Percentiles rank a stretch among this genome's conserved stretches.
Conservation (phyloP, 2,888 invertebrate species). For the Drosophila bunnanda region DNA sequence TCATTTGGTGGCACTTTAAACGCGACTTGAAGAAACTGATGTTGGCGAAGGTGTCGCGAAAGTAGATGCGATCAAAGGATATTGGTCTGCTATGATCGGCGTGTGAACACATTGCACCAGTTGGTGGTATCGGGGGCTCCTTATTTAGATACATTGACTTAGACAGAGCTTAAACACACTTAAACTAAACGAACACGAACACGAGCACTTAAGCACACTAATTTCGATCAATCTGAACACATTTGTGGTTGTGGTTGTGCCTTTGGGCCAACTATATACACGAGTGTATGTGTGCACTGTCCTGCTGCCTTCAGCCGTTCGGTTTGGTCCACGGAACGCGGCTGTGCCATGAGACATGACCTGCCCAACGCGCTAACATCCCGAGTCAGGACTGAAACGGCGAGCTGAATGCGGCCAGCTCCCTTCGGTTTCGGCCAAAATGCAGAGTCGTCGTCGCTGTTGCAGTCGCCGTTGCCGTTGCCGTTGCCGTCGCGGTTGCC, state of each 20-base stretch:
- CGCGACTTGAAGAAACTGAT: conserved; percentile 84
- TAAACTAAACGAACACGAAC: conserved; percentile 33
- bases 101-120: conserved; percentile 81
- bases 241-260: conserved; percentile 58
- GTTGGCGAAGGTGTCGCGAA: conserved; percentile 83
- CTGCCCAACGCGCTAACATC: conserved; percentile 85
- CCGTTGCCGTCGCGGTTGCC: conserved; percentile 15
- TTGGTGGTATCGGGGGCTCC: conserved; percentile 32
- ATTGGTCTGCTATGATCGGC: conserved; percentile 67
- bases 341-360: conserved; percentile 83
- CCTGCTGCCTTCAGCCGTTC: conserved; percentile 33
- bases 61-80: conserved; percentile 80
- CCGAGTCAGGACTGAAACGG: conserved; percentile 85
- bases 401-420: conserved; percentile 36
- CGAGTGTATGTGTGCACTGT: conserved; percentile 28
- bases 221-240: conserved; percentile 55
- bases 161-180: conserved; percentile 37
- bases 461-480: conserved; percentile 31
- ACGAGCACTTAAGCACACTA: conserved; percentile 42
- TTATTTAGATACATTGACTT: conserved; percentile 42
- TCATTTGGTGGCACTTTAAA: conserved; percentile 75
- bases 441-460: conserved; percentile 35
- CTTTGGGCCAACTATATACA: conserved; percentile 25
- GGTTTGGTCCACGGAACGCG: conserved; percentile 67
- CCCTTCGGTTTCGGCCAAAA: conserved; percentile 62